phyloP scores from a whole-genome alignment of 2,113 vertebrate genomes.

The Cebus imitator region DNA sequence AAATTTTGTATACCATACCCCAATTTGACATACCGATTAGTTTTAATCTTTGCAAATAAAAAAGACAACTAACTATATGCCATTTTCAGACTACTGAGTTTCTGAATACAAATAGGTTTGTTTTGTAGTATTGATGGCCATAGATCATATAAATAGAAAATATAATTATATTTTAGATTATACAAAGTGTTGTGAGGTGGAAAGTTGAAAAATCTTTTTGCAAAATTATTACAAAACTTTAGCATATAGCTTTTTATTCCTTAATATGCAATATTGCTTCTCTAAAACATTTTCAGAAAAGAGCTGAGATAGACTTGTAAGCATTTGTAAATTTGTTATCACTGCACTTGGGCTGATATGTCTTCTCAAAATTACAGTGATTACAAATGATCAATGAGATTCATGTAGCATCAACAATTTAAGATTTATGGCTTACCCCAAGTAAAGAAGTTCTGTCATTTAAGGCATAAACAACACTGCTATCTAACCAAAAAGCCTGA shows the following conservation, averaged over 20 bases:
- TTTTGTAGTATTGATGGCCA: neutral
- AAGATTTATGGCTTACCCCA: neutral
- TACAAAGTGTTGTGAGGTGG: neutral
- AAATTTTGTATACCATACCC: conserved; percentile 61
- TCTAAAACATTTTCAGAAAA: neutral
- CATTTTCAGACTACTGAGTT: conserved; percentile 49
- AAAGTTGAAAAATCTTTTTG: conserved; percentile 53
- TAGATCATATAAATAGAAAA: conserved; percentile 55
- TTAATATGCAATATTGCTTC: neutral
- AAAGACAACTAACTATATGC: conserved; percentile 42
- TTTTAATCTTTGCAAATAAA: conserved; percentile 65
- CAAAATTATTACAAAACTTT: neutral
- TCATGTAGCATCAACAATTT: neutral
- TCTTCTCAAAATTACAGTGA: neutral
- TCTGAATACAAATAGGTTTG: conserved; percentile 60
- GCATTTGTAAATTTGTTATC: neutral
- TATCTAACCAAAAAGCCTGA: neutral
- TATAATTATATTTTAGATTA: conserved; percentile 28
- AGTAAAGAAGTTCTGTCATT: neutral
- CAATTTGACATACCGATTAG: conserved; percentile 73
- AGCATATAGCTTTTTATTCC: conserved; percentile 7
- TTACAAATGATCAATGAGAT: neutral
- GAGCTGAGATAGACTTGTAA: neutral
- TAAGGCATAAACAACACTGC: neutral
- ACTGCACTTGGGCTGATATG: neutral